Evolutionary conservation across 1,140 invertebrate species (phyloP), one percentile per base, ranked within the genome.

Genomic region (Condylostylus longicornis): DNA sequence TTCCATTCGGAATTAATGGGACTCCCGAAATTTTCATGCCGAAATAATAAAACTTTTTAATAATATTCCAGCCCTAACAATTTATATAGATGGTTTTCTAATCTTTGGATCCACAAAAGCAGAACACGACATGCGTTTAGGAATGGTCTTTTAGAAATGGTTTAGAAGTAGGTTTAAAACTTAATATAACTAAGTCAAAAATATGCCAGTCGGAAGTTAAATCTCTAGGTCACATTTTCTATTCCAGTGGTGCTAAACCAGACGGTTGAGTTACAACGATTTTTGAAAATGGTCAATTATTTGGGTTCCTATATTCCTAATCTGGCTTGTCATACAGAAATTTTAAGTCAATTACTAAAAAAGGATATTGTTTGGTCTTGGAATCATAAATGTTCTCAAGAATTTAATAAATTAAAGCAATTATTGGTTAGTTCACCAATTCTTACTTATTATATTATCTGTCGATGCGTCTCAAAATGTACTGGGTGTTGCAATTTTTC

Each of bases 1-100:
- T 67, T 54, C 52, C 61, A 1, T 61, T 66, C 46, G 63, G 64
- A 3, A 40, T 66, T 2, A 35, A 36, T 5, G 50, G 55, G 29
- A 48, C 48, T 27, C 42, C 49, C n/a, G 57, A 58, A 38, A 39
- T 51, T 64, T 62, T 41, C 51, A 58, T 35, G 35, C 31, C 32
- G 27, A 37, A 5, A 49, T 25, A 25, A 39, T 45, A 14, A 39
- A 48, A 40, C 41, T 42, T 23, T 43, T 61, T 13, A 38, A 38
- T 21, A 49, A 48, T n/a, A 42, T 64, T 8, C 6, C 31, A 23
- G 49, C 56, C 9, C 43, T 62, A 7, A 43, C 40, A 30, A 38
- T 51, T 7, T 54, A 55, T 25, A 33, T 53, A 40, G 54, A 61
- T 44, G 54, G 60, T 34, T 44, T 58, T 8, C 29, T 61, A 4